Percentiles rank a stretch among this genome's conserved stretches.
These are phyloP conservation scores for Cephus runcator DNA, from an alignment of 2,888 invertebrate species.

Conservation along the genomic window DNA sequence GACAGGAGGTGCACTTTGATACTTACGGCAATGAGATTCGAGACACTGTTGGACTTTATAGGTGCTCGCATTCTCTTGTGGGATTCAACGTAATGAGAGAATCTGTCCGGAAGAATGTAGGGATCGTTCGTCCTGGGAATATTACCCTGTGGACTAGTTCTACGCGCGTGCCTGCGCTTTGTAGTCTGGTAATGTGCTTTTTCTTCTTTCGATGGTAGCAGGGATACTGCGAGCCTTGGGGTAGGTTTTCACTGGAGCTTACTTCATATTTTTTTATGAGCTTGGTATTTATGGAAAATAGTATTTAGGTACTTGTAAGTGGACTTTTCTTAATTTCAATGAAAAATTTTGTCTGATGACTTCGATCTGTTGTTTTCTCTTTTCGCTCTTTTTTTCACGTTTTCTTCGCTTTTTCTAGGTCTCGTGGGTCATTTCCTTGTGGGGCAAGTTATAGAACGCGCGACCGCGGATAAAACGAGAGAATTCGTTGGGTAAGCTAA, in stretches of 20 bases:
- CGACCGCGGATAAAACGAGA: conserved; percentile 11
- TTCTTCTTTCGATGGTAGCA: neutral
- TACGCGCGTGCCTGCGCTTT: neutral
- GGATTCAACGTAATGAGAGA: neutral
- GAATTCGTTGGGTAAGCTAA: neutral
- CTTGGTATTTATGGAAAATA: neutral
- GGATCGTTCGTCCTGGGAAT: neutral
- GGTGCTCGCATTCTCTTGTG: neutral
- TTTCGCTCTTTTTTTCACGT: neutral
- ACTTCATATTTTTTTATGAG: neutral
- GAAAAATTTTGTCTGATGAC: neutral
- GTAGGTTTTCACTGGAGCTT: neutral
- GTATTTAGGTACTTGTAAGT: neutral
- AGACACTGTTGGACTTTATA: neutral
- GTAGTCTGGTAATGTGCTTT: neutral
- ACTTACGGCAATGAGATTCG: neutral
- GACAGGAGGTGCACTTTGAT: neutral
- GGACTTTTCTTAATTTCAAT: neutral
- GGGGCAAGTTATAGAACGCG: conserved; percentile 12
- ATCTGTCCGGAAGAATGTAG: neutral
- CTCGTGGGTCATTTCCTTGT: conserved; percentile 29
- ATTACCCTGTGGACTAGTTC: neutral
- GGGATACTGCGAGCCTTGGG: neutral
- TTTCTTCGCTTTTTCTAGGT: conserved; percentile 12
- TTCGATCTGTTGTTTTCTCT: neutral